These are phyloP conservation scores for Temnothorax curvispinosus DNA, from an alignment of 1,140 invertebrate genomes.

Conservation along the genomic window DNA sequence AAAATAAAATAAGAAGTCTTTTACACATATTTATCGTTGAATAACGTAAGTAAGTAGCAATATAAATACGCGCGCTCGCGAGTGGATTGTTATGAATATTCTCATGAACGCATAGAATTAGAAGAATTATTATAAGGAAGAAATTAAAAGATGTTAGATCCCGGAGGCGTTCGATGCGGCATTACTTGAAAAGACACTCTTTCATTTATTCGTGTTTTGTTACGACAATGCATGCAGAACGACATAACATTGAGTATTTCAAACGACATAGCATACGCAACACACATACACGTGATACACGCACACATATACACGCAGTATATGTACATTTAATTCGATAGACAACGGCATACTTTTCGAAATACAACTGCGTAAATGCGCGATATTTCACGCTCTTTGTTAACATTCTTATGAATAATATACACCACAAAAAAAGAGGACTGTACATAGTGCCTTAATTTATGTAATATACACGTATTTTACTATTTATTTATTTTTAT, in stretches of 20 bases:
- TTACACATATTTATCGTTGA: not conserved
- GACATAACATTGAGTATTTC: slow-evolving; percentile 48
- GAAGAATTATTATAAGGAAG: not conserved
- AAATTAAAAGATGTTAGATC: not conserved
- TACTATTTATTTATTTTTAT: slow-evolving; percentile 48
- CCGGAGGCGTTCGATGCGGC: not conserved
- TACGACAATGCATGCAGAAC: slow-evolving; percentile 23
- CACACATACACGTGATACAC: not conserved
- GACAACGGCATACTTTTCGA: slow-evolving; percentile 23
- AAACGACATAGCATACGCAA: slow-evolving; percentile 19
- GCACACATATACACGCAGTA: not conserved
- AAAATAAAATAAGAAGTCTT: slow-evolving; percentile 1
- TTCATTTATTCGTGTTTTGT: slow-evolving; percentile 18
- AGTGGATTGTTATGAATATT: not conserved
- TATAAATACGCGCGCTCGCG: not conserved
- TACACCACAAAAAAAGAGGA: slow-evolving; percentile 48
- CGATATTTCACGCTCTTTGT: not conserved
- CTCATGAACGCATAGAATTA: not conserved
- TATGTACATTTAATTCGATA: slow-evolving; percentile 37
- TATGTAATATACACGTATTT: slow-evolving; percentile 64
- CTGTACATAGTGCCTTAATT: slow-evolving; percentile 64
- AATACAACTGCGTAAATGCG: slow-evolving; percentile 20
- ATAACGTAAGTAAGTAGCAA: not conserved
- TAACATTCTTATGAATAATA: slow-evolving; percentile 59
- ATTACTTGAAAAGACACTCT: slow-evolving; percentile 8